A percentile compares a stretch with the other conserved stretches of the same genome.
These are phyloP conservation scores for Cartodere bifasciata DNA, from an alignment of 2,888 invertebrate species.

Conservation along the genomic window DNA sequence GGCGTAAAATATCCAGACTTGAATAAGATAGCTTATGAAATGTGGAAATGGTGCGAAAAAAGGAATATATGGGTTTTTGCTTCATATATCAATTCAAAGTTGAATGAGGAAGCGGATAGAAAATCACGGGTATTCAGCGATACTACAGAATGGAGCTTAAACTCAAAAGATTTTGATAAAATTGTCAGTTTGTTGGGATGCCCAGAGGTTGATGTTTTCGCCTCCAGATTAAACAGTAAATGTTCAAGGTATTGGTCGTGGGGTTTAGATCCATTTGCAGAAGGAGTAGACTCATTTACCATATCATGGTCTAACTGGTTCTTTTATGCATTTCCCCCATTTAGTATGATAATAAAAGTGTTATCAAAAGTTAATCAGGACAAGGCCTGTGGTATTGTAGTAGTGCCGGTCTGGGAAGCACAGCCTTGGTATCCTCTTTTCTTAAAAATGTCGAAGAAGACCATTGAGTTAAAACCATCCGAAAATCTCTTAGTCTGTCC, in stretches of 20 bases:
- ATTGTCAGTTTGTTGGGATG: slow-evolving; percentile 6
- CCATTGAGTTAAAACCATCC: no score
- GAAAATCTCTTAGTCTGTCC: slow-evolving; percentile 13
- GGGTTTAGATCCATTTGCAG: slow-evolving; percentile 12
- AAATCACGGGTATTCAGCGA: slow-evolving; percentile 11
- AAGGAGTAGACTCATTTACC: slow-evolving; percentile 17
- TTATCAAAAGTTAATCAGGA: slow-evolving; percentile 23
- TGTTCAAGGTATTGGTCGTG: slow-evolving; percentile 16
- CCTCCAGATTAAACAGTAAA: slow-evolving; percentile 16
- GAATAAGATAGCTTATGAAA: not conserved
- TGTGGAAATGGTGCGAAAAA: not conserved
- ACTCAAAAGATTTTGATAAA: slow-evolving; percentile 3
- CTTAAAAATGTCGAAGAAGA: slow-evolving; percentile 7
- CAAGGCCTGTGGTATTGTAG: slow-evolving; percentile 20
- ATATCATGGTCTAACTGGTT: slow-evolving; percentile 10
- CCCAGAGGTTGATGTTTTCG: slow-evolving; percentile 15
- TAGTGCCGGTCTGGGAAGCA: slow-evolving; percentile 21
- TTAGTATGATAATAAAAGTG: slow-evolving; percentile 16
- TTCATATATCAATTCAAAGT: slow-evolving; percentile 21
- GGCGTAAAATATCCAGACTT: slow-evolving; percentile 1
- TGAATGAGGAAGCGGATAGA: slow-evolving; percentile 17
- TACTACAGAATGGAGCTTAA: slow-evolving; percentile 10
- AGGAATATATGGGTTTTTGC: slow-evolving; percentile 18
- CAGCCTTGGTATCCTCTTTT: slow-evolving; percentile 25
- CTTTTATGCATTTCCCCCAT: slow-evolving; percentile 19